Conservation (phyloP, 2,888 invertebrate genomes). For the Capitulum mitella region DNA sequence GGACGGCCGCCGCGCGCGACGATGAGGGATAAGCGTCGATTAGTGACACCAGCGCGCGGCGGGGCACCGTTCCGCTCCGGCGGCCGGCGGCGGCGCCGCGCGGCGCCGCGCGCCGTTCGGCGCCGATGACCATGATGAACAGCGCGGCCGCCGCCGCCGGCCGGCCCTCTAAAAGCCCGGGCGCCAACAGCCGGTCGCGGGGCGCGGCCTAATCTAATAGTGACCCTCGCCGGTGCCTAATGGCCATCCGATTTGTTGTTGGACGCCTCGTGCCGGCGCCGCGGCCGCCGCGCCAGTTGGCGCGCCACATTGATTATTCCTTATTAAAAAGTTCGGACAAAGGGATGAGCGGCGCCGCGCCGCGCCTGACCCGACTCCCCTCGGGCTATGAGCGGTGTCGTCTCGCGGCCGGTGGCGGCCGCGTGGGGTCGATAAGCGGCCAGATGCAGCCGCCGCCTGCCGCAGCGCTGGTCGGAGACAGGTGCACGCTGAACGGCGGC, state of each 20-base stretch:
- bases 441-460: no score
- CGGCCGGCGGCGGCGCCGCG: neutral
- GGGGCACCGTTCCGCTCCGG: neutral
- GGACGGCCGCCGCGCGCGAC: neutral
- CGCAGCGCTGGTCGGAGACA: no score
- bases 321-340: slow-evolving; percentile 23
- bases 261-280: neutral
- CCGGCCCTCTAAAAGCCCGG: neutral
- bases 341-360: slow-evolving; percentile 2
- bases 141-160: neutral
- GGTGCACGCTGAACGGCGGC: neutral
- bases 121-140: neutral
- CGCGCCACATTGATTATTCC: slow-evolving; percentile 5
- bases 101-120: neutral
- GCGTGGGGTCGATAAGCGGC: neutral
- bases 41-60: neutral
- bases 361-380: neutral
- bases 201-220: slow-evolving; percentile 7
- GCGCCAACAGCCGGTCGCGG: neutral
- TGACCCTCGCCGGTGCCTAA: slow-evolving; percentile 13
- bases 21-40: slow-evolving; percentile 17
- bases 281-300: neutral
- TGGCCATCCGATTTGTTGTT: slow-evolving; percentile 7
- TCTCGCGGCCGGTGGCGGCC: no score
- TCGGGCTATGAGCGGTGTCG: neutral